Percentiles rank a stretch among this genome's conserved stretches.
phyloP scores from a whole-genome alignment of 2,888 invertebrate genomes.

The Agonum fuliginosum region DNA sequence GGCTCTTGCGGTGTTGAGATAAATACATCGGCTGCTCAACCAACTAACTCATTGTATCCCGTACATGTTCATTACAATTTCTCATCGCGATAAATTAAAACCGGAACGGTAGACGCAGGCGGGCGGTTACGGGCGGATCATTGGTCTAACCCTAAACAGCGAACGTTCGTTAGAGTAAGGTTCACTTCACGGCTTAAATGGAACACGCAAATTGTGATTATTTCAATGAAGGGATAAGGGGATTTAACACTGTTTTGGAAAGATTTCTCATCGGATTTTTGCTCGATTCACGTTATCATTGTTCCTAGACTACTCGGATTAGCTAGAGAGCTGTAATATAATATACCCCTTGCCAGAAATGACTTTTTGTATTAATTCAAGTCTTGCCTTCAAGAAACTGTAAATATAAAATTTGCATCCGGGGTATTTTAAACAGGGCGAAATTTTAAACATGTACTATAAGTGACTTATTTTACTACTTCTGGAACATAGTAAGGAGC shows the following conservation, averaged over 20 bases:
- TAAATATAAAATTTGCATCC: too few species aligned
- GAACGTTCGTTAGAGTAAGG: not conserved
- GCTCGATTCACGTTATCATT: too few species aligned
- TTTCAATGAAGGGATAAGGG: constrained; percentile 9
- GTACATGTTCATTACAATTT: constrained; percentile 48
- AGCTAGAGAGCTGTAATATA: too few species aligned
- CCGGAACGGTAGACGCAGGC: not conserved
- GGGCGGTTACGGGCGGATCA: constrained; percentile 21
- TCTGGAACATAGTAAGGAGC: too few species aligned
- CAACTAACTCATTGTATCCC: constrained; percentile 29
- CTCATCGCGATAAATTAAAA: constrained; percentile 36
- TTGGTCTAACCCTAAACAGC: constrained; percentile 17
- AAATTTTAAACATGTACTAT: too few species aligned
- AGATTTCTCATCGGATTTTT: too few species aligned
- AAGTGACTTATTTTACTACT: too few species aligned
- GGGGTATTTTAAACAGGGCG: too few species aligned
- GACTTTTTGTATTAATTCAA: too few species aligned
- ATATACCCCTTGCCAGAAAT: too few species aligned
- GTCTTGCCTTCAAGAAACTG: too few species aligned
- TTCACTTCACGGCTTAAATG: constrained; percentile 26
- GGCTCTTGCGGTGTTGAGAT: constrained; percentile 8
- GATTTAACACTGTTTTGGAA: not conserved
- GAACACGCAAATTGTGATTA: constrained; percentile 35
- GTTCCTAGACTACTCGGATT: too few species aligned
- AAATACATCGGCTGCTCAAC: constrained; percentile 28